phyloP scores from a whole-genome alignment of 2,113 vertebrate species.

The Falcunculus frontatus region DNA sequence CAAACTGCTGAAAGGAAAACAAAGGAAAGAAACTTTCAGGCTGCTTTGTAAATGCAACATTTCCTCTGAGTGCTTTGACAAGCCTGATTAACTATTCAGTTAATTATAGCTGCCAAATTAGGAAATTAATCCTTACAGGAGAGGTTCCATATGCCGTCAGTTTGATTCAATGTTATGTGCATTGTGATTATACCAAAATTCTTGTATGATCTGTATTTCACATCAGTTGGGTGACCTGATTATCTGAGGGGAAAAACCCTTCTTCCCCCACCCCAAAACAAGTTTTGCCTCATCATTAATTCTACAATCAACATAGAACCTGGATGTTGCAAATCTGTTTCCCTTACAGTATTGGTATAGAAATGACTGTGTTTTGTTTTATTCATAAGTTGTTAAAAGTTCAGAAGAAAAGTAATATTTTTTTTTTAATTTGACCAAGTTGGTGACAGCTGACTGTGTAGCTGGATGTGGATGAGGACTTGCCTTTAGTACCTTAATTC shows the following conservation, averaged over 20 bases:
- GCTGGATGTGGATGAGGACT: not conserved
- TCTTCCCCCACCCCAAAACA: not conserved
- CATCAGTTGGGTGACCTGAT: not conserved
- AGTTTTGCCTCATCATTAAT: not conserved
- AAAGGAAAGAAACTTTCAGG: not conserved
- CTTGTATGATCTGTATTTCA: not conserved
- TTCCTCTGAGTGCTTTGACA: not conserved
- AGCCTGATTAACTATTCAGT: not conserved
- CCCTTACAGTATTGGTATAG: not conserved
- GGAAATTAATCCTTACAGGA: not conserved
- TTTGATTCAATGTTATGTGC: not conserved
- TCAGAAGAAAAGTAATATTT: not conserved
- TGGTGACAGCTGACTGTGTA: not conserved
- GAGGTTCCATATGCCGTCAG: not conserved
- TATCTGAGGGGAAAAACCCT: not conserved
- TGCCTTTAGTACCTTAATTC: not conserved
- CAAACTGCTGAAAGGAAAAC: not conserved
- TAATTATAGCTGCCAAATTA: not conserved
- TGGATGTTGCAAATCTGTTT: not conserved
- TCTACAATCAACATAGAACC: not conserved
- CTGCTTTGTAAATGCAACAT: not conserved
- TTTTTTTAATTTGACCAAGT: not conserved
- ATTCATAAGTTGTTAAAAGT: not conserved
- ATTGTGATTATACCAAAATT: not conserved
- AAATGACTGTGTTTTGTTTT: not conserved